Evolutionary conservation across 2,888 invertebrate genomes (phyloP).

Genomic region (Bugulina stolonifera): DNA sequence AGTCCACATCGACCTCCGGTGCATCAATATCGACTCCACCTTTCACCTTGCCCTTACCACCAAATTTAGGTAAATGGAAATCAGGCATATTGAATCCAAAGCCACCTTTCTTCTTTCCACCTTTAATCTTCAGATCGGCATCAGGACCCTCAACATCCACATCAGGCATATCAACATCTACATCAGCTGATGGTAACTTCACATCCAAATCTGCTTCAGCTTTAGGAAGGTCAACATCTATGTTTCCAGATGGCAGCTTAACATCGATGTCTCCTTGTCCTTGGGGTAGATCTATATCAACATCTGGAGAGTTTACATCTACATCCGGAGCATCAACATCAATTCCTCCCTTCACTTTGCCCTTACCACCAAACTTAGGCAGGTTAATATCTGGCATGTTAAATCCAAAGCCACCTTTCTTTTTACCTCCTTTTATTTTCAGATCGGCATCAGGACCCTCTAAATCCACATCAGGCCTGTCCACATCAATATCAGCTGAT

Average conservation of each 20-base stretch:
- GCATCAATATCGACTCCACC: constrained; percentile 23
- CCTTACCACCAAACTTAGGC: constrained; percentile 28
- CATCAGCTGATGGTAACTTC: not conserved
- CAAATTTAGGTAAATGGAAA: not conserved
- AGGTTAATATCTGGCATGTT: constrained; percentile 16
- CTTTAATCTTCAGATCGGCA: not conserved
- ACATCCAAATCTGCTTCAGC: not conserved
- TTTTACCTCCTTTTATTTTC: not conserved
- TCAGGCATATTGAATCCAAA: constrained; percentile 19
- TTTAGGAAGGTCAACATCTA: not conserved
- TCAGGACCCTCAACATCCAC: not conserved
- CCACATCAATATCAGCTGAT: not conserved
- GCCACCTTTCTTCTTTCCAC: constrained; percentile 1
- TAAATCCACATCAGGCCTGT: not conserved
- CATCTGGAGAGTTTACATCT: constrained; percentile 10
- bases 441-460: not conserved
- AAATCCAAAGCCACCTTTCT: constrained; percentile 24
- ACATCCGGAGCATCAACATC: constrained; percentile 4
- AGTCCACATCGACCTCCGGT: constrained; percentile 1
- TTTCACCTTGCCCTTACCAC: not conserved
- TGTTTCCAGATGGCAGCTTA: not conserved
- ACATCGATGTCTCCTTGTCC: constrained; percentile 15
- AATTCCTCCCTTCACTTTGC: constrained; percentile 7
- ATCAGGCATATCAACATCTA: constrained; percentile 23
- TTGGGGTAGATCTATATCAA: not conserved